These are phyloP conservation scores for Xerus inauris DNA, from an alignment of 2,113 vertebrate species.

Conservation along the genomic window DNA sequence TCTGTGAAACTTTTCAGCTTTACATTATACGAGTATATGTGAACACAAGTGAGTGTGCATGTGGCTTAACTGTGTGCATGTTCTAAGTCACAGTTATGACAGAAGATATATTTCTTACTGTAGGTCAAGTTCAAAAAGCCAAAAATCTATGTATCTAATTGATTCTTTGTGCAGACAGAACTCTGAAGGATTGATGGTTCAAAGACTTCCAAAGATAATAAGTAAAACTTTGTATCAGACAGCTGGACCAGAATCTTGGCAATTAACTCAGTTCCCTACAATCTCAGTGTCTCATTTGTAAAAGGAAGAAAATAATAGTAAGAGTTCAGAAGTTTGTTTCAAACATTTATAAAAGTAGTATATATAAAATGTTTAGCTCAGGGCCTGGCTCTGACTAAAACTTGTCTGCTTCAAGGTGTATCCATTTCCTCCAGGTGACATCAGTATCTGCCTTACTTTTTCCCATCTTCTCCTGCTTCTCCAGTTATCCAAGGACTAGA, in stretches of 20 bases:
- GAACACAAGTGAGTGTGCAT: background rate
- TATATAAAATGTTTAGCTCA: background rate
- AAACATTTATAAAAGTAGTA: background rate
- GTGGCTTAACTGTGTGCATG: background rate
- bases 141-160: background rate
- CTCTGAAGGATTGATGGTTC: background rate
- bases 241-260: background rate
- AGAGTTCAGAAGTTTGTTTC: background rate
- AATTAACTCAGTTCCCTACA: background rate
- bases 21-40: background rate
- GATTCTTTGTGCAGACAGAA: background rate
- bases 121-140: background rate
- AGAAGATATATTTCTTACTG: background rate
- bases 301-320: background rate
- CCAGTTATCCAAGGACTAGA: background rate
- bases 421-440: background rate
- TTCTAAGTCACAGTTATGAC: background rate
- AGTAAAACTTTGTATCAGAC: background rate
- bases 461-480: background rate
- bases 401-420: background rate
- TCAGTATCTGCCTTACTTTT: background rate
- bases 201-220: background rate
- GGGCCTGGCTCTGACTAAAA: background rate
- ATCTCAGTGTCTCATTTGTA: background rate
- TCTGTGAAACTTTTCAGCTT: background rate